Conservation (phyloP, 2,113 vertebrate species). For the Campylomormyrus tamandua region DNA sequence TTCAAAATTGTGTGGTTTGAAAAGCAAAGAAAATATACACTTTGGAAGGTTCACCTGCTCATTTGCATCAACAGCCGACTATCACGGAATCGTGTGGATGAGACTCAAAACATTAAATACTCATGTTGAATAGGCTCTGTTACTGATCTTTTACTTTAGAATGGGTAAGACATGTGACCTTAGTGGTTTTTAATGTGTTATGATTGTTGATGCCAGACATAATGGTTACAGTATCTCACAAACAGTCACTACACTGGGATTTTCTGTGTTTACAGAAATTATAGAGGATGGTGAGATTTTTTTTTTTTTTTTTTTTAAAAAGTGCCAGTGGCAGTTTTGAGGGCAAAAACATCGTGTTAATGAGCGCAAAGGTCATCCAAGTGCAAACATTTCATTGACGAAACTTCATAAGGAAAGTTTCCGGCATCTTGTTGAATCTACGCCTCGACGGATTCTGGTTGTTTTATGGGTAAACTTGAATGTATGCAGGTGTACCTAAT, state of each 20-base stretch:
- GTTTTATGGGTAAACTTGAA: background rate
- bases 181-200: background rate
- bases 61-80: background rate
- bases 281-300: background rate
- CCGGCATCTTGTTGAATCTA: background rate
- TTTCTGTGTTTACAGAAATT: background rate
- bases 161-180: background rate
- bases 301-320: background rate
- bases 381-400: background rate
- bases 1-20: background rate
- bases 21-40: background rate
- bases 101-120: background rate
- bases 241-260: background rate
- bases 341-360: background rate
- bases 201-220: background rate
- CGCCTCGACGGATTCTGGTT: background rate
- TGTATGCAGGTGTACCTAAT: background rate
- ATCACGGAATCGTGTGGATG: background rate
- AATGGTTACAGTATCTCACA: background rate
- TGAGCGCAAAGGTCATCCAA: background rate
- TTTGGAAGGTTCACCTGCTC: background rate
- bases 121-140: background rate
- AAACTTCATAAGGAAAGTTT: background rate
- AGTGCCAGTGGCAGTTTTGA: background rate
- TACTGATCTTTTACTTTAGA: background rate